Evolutionary conservation across 2,113 vertebrate species (phyloP).

Genomic region (Dissostichus mawsoni): DNA sequence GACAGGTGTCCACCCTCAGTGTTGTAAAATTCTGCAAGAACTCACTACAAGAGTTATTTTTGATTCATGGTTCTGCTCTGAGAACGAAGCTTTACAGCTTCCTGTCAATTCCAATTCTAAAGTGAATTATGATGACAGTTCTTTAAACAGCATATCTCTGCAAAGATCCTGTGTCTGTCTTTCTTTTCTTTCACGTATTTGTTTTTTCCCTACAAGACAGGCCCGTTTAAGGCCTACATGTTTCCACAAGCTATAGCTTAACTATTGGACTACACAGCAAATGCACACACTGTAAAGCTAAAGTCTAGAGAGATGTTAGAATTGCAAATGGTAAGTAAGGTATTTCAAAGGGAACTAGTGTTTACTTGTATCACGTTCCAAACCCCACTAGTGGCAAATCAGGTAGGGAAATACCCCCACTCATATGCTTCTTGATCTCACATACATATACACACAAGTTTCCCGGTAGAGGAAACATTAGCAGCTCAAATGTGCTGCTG

Average conservation of each 20-base stretch:
- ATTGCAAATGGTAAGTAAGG: conserved; percentile 76
- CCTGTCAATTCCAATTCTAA: conserved; percentile 41
- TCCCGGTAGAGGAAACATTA: conserved; percentile 71
- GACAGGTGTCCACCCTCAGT: conserved; percentile 65
- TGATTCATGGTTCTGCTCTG: conserved; percentile 45
- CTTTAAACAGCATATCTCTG: conserved; percentile 24
- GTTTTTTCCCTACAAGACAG: background rate
- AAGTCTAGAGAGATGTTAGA: conserved; percentile 66
- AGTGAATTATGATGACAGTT: conserved; percentile 47
- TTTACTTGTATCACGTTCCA: conserved; percentile 79
- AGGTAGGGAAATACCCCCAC: conserved; percentile 67
- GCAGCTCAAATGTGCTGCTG: conserved; percentile 49
- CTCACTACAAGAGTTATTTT: conserved; percentile 9
- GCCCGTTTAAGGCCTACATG: conserved; percentile 7
- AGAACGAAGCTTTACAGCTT: conserved; percentile 53
- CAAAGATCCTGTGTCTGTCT: conserved; percentile 9
- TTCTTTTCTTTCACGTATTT: background rate
- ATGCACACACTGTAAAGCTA: conserved; percentile 29
- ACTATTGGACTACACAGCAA: conserved; percentile 4
- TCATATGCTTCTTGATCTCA: conserved; percentile 45
- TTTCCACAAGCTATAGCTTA: background rate
- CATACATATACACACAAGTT: conserved; percentile 3
- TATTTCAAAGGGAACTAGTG: conserved; percentile 73
- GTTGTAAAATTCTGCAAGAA: conserved; percentile 42
- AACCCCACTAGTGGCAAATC: conserved; percentile 66